Evolutionary conservation across 1,140 invertebrate species (phyloP).

Genomic region (Leptonema lineaticorne): DNA sequence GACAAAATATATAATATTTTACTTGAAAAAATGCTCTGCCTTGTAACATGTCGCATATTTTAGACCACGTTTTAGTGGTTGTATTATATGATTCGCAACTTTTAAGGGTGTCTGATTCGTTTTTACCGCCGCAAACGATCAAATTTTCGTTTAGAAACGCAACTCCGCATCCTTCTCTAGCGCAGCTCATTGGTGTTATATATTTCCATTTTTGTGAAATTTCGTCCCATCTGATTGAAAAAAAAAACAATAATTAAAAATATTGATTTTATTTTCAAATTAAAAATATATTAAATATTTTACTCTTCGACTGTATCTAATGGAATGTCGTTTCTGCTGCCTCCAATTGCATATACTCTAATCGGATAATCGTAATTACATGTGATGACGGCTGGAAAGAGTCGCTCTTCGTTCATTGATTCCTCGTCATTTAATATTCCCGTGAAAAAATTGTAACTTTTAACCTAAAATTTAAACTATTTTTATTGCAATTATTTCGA

Average conservation of each 20-base stretch:
- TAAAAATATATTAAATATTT: neutral
- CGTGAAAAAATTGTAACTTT: neutral
- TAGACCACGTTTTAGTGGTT: neutral
- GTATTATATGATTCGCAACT: neutral
- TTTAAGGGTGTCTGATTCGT: neutral
- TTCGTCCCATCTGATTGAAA: conserved; percentile 6
- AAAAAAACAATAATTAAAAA: neutral
- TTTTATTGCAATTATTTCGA: neutral
- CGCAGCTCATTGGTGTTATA: neutral
- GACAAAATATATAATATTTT: neutral
- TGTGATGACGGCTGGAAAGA: neutral
- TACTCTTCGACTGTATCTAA: neutral
- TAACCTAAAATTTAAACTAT: neutral
- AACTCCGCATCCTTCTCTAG: neutral
- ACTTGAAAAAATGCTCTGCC: neutral
- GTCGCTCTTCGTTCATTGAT: neutral
- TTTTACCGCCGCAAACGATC: neutral
- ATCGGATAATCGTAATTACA: neutral
- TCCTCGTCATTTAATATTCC: neutral
- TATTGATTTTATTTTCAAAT: neutral
- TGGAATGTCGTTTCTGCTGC: neutral
- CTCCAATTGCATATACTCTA: neutral
- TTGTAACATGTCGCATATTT: neutral
- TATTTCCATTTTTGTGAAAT: neutral
- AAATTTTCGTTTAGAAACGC: neutral